Percentiles rank a stretch among this genome's conserved stretches.
These are phyloP conservation scores for Temnothorax longispinosus DNA, from an alignment of 1,140 invertebrate genomes.

Conservation along the genomic window DNA sequence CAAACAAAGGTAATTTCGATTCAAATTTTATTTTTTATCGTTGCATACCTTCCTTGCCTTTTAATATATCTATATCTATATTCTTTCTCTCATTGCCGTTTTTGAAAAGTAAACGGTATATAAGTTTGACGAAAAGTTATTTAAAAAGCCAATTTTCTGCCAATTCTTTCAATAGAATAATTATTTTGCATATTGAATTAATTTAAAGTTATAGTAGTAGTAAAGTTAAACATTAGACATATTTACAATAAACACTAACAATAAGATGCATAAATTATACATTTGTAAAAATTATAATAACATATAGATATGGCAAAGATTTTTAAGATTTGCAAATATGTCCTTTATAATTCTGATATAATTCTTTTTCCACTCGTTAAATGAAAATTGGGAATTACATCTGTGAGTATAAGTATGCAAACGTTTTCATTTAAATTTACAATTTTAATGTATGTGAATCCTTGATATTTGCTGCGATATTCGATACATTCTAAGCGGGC, in stretches of 20 bases:
- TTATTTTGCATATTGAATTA: neutral
- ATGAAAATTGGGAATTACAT: slow-evolving; percentile 4
- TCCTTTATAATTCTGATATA: neutral
- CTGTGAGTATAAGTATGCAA: neutral
- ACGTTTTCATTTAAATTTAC: slow-evolving; percentile 27
- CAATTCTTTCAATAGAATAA: too few species aligned
- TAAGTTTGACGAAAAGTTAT: neutral
- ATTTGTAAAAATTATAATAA: slow-evolving; percentile 15
- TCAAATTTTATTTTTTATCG: neutral
- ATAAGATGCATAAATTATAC: neutral
- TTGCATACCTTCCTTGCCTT: neutral
- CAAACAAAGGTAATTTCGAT: neutral
- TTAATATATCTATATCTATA: neutral
- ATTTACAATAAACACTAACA: neutral
- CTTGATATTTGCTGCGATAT: slow-evolving; percentile 37
- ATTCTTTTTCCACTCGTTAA: neutral
- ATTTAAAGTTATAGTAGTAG: neutral
- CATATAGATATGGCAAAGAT: neutral
- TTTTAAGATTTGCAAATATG: neutral
- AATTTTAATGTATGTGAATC: slow-evolving; percentile 34
- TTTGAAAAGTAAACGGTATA: neutral
- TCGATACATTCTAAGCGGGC: slow-evolving; percentile 16
- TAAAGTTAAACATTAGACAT: neutral
- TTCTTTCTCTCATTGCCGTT: neutral
- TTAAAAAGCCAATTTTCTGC: neutral